Evolutionary conservation across 2,888 invertebrate genomes (phyloP), one percentile per base, ranked within the genome.

Genomic region (Drosophila nigricruria): DNA sequence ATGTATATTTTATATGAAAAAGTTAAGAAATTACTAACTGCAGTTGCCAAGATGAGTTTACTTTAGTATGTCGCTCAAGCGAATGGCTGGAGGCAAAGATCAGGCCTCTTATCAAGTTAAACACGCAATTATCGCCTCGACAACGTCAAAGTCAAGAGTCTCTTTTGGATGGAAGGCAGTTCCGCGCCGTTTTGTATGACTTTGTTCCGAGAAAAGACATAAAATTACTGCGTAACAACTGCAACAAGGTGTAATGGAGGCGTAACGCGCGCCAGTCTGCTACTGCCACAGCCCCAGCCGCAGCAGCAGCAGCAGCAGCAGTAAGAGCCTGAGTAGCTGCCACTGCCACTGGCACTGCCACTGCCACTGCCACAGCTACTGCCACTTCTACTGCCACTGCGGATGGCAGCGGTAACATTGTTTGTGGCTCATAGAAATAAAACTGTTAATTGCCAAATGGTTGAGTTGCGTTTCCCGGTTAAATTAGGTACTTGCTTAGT

Each of bases 221-320:
- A 79, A 91, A 91, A 91, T 89, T 86, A 85, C 89, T 80, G 89
- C 90, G 85, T 90, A 91, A 87, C 91, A 91, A 90, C 81, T 89
- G 88, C 88, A 91, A 91, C 91, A 90, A 91, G 89, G 82, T 91
- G 91, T 91, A 89, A 87, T 86, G 88, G 82, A 82, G 89, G 88
- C 81, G 84, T 78, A 89, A 78, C 77, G 86, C 79, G 79, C 81
- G 76, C 72, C 72, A 72, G 67, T 69, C 58, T 38, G 68, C 61
- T 58, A 58, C 60, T 58, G 62, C 57, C 42, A 34, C 56, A 18
- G 54, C 27, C 5, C 20, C 20, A 36, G 49, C 27, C 8, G 10
- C 16, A 25, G 12, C 43, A 0, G 40, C 50, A 16, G 30, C 38
- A 3, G 36, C 16, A 38, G 50, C 30, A 32, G 14, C n/a, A 49